Percentiles rank a stretch among this genome's conserved stretches.
Evolutionary conservation across 2,888 invertebrate genomes (phyloP).

Genomic region (Yponomeuta sedellus): DNA sequence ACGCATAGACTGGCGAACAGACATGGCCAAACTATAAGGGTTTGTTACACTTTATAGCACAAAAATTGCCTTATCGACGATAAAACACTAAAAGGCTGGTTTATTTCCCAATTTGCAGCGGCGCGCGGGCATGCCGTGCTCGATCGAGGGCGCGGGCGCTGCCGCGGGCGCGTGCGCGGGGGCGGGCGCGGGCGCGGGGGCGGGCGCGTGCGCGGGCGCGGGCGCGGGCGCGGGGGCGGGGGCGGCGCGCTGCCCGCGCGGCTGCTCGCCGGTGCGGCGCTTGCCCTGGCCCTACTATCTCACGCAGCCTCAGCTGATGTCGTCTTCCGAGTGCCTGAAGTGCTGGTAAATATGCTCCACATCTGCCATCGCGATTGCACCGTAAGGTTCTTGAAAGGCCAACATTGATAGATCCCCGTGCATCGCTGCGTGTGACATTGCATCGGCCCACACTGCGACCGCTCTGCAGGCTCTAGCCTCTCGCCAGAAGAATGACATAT

Average conservation of each 20-base stretch:
- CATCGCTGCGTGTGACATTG: too few relatives aligned
- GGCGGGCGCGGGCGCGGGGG: slow-evolving; percentile 5
- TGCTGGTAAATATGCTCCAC: slow-evolving; percentile 39
- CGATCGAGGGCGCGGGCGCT: too few relatives aligned
- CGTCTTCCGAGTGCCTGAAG: slow-evolving; percentile 66
- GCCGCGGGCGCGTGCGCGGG: background rate
- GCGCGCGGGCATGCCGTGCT: background rate
- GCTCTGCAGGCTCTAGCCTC: too few relatives aligned
- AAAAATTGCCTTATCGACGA: too few relatives aligned
- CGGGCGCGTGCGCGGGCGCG: slow-evolving; percentile 28
- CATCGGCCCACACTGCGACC: too few relatives aligned
- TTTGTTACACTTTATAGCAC: too few relatives aligned
- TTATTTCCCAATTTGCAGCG: background rate
- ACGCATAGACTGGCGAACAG: too few relatives aligned
- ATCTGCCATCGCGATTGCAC: background rate
- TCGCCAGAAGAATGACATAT: too few relatives aligned
- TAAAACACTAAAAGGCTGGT: too few relatives aligned
- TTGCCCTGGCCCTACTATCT: slow-evolving; percentile 19
- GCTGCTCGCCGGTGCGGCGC: slow-evolving; percentile 29
- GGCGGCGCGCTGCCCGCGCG: slow-evolving; percentile 27
- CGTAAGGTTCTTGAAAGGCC: background rate
- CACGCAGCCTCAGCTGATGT: slow-evolving; percentile 41
- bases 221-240: slow-evolving; percentile 25
- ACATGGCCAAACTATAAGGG: too few relatives aligned
- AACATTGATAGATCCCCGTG: too few relatives aligned